Evolutionary conservation across 2,888 invertebrate genomes (phyloP).

Genomic region (Drosophila borborema): DNA sequence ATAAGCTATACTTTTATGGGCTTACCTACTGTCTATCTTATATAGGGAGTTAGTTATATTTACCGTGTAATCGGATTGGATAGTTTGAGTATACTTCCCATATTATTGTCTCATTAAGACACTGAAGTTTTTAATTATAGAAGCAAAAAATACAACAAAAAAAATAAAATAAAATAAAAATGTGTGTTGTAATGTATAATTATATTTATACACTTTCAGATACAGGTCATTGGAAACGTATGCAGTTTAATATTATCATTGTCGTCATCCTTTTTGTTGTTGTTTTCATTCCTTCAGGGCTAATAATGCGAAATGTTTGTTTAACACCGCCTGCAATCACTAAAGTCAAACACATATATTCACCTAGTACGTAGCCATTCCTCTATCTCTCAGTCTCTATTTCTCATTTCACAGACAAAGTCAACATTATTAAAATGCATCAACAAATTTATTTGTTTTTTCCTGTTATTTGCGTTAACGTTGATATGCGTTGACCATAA

Average conservation of each 20-base stretch:
- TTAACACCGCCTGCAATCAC: slow-evolving; percentile 67
- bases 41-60: background rate
- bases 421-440: slow-evolving; percentile 61
- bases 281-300: slow-evolving; percentile 56
- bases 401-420: slow-evolving; percentile 40
- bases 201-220: slow-evolving; percentile 49
- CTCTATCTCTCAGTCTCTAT: slow-evolving; percentile 2
- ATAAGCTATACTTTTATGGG: background rate
- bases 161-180: too few relatives aligned
- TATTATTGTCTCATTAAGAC: background rate
- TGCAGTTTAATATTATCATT: slow-evolving; percentile 28
- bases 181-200: slow-evolving; percentile 52
- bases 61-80: background rate
- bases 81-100: background rate
- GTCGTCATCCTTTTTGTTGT: slow-evolving; percentile 24
- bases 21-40: background rate
- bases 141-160: background rate
- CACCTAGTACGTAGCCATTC: background rate
- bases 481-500: background rate
- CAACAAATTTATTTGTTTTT: slow-evolving; percentile 22
- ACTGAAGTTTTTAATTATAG: slow-evolving; percentile 24
- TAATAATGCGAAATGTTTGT: slow-evolving; percentile 76
- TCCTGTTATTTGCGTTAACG: slow-evolving; percentile 8
- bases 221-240: slow-evolving; percentile 35
- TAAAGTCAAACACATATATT: slow-evolving; percentile 36